A percentile compares a stretch with the other conserved stretches of the same genome.
These are phyloP conservation scores for Lateolabrax maculatus DNA, from an alignment of 2,797 vertebrate genomes.

Conservation along the genomic window DNA sequence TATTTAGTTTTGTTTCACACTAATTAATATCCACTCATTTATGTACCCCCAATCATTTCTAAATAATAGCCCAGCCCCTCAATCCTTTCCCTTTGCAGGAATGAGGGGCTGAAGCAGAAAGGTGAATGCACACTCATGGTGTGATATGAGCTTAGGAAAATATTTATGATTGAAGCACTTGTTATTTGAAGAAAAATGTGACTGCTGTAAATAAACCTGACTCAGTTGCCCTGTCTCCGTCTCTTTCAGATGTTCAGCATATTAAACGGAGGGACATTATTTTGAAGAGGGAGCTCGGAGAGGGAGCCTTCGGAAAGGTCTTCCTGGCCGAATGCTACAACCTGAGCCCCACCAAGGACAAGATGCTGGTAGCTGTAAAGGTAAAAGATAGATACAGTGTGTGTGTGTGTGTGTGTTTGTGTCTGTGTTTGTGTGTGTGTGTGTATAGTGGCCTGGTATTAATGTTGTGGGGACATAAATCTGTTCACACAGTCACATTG, in stretches of 20 bases:
- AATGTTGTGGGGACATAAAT: too few species aligned
- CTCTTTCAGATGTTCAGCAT: slow-evolving; percentile 93
- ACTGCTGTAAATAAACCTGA: not conserved
- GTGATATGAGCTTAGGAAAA: not conserved
- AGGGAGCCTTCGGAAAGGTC: slow-evolving; percentile 98
- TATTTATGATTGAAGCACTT: not conserved
- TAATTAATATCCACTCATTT: too few species aligned
- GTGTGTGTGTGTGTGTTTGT: not conserved
- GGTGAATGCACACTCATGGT: not conserved
- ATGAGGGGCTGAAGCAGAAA: not conserved
- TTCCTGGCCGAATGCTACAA: slow-evolving; percentile 99
- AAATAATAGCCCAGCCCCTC: not conserved
- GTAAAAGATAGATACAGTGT: slow-evolving; percentile 76
- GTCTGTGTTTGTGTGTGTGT: not conserved
- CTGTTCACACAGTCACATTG: too few species aligned
- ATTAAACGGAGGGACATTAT: slow-evolving; percentile 97
- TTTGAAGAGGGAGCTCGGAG: slow-evolving; percentile 96
- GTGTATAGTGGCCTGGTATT: too few species aligned
- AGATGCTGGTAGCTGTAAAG: slow-evolving; percentile 99
- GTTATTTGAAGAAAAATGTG: too few species aligned
- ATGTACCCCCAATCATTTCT: too few species aligned
- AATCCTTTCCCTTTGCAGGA: not conserved
- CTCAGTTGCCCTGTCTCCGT: slow-evolving; percentile 6
- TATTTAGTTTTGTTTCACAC: too few species aligned
- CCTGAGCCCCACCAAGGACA: slow-evolving; percentile 96